Conservation (phyloP, 2,888 invertebrate genomes). For the Apamea crenata region DNA sequence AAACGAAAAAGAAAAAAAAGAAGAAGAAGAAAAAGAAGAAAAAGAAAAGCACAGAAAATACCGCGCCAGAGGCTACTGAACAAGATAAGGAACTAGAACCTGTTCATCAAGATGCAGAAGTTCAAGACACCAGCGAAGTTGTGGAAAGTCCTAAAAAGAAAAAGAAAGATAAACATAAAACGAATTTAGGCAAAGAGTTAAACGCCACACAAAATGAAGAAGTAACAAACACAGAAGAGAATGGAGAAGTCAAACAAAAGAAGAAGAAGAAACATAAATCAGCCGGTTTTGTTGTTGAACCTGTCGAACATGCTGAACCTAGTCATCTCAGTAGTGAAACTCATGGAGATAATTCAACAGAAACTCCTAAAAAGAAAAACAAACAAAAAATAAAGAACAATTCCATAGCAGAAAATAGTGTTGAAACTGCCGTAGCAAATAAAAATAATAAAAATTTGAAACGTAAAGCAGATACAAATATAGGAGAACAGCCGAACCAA, state of each 20-base stretch:
- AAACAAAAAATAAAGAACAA: conserved; percentile 17
- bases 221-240: conserved; percentile 31
- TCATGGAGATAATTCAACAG: background rate
- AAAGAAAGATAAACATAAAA: conserved; percentile 53
- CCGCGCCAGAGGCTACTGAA: conserved; percentile 43
- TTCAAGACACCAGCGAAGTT: conserved; percentile 39
- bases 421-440: conserved; percentile 11
- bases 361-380: conserved; percentile 56
- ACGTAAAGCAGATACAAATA: conserved; percentile 56
- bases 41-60: conserved; percentile 50
- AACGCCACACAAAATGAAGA: conserved; percentile 21
- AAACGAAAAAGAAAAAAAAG: conserved; percentile 83
- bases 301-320: conserved; percentile 69
- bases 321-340: conserved; percentile 68
- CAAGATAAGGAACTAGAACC: conserved; percentile 16
- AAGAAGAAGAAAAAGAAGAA: conserved; percentile 85
- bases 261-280: conserved; percentile 73
- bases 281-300: conserved; percentile 74
- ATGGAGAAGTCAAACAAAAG: conserved; percentile 56
- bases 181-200: conserved; percentile 14
- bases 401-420: conserved; percentile 2
- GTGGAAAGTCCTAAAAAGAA: conserved; percentile 54
- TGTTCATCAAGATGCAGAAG: conserved; percentile 19
- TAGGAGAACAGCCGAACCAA: conserved; percentile 61
- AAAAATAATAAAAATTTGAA: conserved; percentile 54